These are phyloP conservation scores for Thamnaconus septentrionalis DNA, from an alignment of 2,113 vertebrate species.

Conservation along the genomic window DNA sequence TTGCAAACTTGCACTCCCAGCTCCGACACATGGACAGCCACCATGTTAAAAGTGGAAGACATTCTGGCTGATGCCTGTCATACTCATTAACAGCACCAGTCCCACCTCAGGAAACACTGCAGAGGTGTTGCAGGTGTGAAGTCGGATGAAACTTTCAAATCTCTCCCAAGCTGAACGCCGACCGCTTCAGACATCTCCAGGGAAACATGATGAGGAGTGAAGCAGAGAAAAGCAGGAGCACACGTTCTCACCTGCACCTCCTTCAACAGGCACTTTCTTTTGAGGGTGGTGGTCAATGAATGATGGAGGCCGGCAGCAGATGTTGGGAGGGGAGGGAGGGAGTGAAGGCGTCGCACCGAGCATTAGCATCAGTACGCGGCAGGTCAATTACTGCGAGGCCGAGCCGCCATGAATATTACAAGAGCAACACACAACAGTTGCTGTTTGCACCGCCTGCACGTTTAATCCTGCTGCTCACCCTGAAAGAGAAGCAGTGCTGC, in stretches of 20 bases:
- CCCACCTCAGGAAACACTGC: too few species aligned
- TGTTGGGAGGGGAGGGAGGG: constrained; percentile 5
- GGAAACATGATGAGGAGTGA: too few species aligned
- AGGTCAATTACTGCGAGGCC: constrained; percentile 52
- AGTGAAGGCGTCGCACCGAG: constrained; percentile 30
- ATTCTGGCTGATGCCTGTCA: too few species aligned
- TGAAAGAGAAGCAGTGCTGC: constrained; percentile 8
- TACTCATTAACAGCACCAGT: too few species aligned
- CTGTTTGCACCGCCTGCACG: constrained; percentile 12
- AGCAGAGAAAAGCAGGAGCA: constrained; percentile 3
- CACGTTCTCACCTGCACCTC: constrained; percentile 7
- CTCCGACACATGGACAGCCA: too few species aligned
- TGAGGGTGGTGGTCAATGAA: constrained; percentile 20
- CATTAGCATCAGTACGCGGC: constrained; percentile 2
- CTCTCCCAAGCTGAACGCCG: too few species aligned
- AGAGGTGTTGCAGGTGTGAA: too few species aligned
- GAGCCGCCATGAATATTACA: constrained; percentile 45
- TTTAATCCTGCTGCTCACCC: constrained; percentile 22
- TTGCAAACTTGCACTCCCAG: neutral
- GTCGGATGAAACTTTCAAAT: too few species aligned
- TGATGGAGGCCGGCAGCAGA: constrained; percentile 23
- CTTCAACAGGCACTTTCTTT: constrained; percentile 27
- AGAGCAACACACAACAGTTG: neutral
- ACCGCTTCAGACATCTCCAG: too few species aligned
- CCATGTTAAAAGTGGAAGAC: too few species aligned